phyloP scores from a whole-genome alignment of 2,888 invertebrate genomes.

The Drosophila macrospina region DNA sequence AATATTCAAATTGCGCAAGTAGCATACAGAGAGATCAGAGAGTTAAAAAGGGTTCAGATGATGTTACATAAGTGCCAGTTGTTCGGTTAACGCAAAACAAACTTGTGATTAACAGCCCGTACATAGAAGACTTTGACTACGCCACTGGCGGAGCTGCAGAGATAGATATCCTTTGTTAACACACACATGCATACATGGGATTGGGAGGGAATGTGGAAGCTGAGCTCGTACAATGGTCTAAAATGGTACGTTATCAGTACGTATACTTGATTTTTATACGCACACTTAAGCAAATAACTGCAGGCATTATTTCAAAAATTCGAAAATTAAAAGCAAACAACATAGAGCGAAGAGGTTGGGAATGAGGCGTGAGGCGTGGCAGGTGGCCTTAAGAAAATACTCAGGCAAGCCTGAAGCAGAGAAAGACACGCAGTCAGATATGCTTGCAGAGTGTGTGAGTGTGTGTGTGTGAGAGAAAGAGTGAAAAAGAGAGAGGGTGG shows the following conservation, averaged over 20 bases:
- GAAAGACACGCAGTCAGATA: conserved; percentile 3
- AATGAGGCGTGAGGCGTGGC: conserved; percentile 18
- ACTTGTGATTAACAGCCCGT: background rate
- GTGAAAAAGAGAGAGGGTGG: conserved; percentile 6
- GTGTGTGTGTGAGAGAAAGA: background rate
- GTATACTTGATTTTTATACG: conserved; percentile 81
- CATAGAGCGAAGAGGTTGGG: conserved; percentile 44
- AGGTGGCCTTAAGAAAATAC: conserved; percentile 65
- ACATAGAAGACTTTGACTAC: conserved; percentile 10
- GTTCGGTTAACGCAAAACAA: conserved; percentile 2
- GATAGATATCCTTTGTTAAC: conserved; percentile 16
- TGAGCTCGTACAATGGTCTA: conserved; percentile 50
- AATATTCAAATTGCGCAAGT: background rate
- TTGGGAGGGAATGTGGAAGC: conserved; percentile 24
- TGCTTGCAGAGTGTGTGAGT: background rate
- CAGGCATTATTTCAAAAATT: conserved; percentile 79
- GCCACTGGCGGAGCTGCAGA: conserved; percentile 39
- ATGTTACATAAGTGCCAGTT: background rate
- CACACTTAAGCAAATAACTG: conserved; percentile 80
- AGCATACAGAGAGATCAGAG: background rate
- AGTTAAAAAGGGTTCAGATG: background rate
- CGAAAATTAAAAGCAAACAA: conserved; percentile 80
- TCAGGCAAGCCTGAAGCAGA: conserved; percentile 23
- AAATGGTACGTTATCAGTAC: conserved; percentile 73
- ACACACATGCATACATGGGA: conserved; percentile 15